Conservation (phyloP, 2,888 invertebrate genomes). For the Brachynemurus nebulosus region DNA sequence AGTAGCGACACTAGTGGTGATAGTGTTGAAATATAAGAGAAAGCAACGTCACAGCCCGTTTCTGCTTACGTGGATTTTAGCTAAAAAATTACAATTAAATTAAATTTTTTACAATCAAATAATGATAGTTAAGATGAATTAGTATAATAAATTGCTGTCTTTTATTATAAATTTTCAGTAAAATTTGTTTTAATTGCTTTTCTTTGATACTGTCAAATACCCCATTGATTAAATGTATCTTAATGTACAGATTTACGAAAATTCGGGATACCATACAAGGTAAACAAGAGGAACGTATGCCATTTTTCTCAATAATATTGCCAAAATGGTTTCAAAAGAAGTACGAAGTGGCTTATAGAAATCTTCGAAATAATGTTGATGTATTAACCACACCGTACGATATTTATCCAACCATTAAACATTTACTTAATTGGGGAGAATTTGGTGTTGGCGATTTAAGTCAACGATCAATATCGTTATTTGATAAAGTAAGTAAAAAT, state of each 20-base stretch:
- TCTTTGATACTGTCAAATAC: no score
- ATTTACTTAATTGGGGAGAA: constrained; percentile 42
- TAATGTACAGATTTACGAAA: constrained; percentile 63
- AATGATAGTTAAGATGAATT: no score
- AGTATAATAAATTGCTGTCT: no score
- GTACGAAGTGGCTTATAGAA: constrained; percentile 44
- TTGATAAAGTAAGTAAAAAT: constrained; percentile 38
- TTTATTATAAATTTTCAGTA: no score
- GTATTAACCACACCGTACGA: constrained; percentile 80
- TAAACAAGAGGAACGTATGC: constrained; percentile 80
- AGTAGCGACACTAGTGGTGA: no score
- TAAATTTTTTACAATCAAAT: no score
- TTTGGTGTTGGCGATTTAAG: constrained; percentile 36
- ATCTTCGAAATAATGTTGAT: constrained; percentile 48
- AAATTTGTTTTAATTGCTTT: no score
- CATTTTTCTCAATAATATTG: constrained; percentile 68
- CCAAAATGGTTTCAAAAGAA: constrained; percentile 51
- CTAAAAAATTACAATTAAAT: not conserved
- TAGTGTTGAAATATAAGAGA: not conserved
- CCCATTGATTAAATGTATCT: no score
- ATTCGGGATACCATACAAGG: constrained; percentile 80
- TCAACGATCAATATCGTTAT: constrained; percentile 43
- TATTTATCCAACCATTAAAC: constrained; percentile 64
- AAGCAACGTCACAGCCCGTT: no score
- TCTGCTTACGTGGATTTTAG: no score